phyloP scores from a whole-genome alignment of 2,888 invertebrate species.

The Syritta pipiens region DNA sequence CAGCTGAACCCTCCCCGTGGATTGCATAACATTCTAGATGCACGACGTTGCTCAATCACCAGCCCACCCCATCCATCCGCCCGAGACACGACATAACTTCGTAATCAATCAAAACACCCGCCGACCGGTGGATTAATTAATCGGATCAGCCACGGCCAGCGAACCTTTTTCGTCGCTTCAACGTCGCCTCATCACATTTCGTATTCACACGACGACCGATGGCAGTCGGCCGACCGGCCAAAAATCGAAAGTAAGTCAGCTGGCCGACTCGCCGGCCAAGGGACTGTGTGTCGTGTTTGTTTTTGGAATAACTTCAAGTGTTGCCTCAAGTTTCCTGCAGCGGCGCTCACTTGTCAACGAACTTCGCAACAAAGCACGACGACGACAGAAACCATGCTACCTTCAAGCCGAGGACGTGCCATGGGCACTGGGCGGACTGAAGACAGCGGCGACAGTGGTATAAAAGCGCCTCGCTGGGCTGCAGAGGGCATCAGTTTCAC shows the following conservation, averaged over 20 bases:
- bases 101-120: slow-evolving; percentile 43
- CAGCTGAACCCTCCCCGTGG: slow-evolving; percentile 1
- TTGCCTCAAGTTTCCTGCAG: slow-evolving; percentile 36
- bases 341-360: slow-evolving; percentile 14
- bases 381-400: neutral
- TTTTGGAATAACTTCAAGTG: slow-evolving; percentile 52
- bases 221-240: slow-evolving; percentile 37
- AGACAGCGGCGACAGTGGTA: neutral
- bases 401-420: slow-evolving; percentile 46
- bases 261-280: neutral
- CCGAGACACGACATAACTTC: slow-evolving; percentile 15
- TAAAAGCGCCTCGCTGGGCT: slow-evolving; percentile 16
- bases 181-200: slow-evolving; percentile 34
- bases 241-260: slow-evolving; percentile 46
- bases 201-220: slow-evolving; percentile 44
- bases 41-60: slow-evolving; percentile 20
- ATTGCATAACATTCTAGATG: slow-evolving; percentile 27
- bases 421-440: slow-evolving; percentile 24
- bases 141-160: slow-evolving; percentile 28
- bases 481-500: slow-evolving; percentile 44
- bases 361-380: neutral
- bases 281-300: slow-evolving; percentile 7
- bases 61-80: neutral
- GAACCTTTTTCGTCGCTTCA: slow-evolving; percentile 32
- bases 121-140: slow-evolving; percentile 41